Evolutionary conservation across 2,113 vertebrate species (phyloP).

Genomic region (Oriolus oriolus): DNA sequence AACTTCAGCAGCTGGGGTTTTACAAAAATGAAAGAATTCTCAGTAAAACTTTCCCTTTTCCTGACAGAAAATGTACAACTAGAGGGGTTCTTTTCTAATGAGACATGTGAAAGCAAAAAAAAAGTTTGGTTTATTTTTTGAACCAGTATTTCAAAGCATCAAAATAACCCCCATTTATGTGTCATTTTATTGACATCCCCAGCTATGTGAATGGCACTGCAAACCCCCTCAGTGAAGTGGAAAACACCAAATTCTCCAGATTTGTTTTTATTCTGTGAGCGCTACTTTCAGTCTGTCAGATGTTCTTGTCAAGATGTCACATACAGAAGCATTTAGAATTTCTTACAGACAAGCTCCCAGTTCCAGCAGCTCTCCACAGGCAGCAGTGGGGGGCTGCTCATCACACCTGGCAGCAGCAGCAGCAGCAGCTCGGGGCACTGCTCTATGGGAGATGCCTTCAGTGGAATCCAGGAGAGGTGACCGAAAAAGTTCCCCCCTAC

Average conservation of each 20-base stretch:
- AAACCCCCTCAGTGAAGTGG: background rate
- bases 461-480: background rate
- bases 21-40: background rate
- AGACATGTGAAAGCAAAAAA: background rate
- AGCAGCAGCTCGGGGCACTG: background rate
- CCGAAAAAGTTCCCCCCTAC: background rate
- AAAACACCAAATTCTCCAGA: background rate
- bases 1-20: background rate
- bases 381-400: background rate
- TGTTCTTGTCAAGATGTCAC: background rate
- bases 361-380: background rate
- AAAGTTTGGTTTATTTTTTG: background rate
- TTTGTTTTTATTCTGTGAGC: background rate
- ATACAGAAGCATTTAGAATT: background rate
- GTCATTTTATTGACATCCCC: background rate
- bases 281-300: background rate
- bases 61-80: background rate
- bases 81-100: background rate
- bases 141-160: background rate
- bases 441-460: background rate
- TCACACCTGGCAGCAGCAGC: background rate
- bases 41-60: background rate
- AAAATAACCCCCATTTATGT: background rate
- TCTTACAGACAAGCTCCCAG: background rate
- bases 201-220: background rate